Percentiles rank a stretch among this genome's conserved stretches.
These are phyloP conservation scores for Sciurus carolinensis DNA, from an alignment of 2,797 vertebrate species.

Conservation along the genomic window DNA sequence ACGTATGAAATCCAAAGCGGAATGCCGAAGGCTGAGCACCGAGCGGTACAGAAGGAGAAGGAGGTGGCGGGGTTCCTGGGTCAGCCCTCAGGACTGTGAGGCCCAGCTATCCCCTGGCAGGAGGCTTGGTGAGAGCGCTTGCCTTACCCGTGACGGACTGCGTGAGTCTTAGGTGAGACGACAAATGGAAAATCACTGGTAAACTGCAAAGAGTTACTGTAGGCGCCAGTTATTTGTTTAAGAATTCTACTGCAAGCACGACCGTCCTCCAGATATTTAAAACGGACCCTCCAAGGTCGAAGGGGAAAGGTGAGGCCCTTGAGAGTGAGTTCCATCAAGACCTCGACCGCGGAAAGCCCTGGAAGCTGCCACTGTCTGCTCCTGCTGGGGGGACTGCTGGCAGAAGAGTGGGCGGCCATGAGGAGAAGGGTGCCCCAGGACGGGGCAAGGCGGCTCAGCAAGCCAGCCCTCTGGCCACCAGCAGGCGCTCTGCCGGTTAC, in stretches of 20 bases:
- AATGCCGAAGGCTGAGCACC: background rate
- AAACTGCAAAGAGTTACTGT: background rate
- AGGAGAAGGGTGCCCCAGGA: background rate
- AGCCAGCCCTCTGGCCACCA: no score
- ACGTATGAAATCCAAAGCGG: background rate
- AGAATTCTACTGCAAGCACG: background rate
- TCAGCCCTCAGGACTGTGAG: background rate
- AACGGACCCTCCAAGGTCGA: constrained; percentile 8
- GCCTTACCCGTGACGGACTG: background rate
- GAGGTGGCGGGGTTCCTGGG: background rate
- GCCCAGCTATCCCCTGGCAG: background rate
- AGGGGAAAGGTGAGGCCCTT: background rate
- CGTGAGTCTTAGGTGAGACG: background rate
- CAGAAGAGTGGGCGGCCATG: background rate
- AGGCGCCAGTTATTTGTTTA: background rate
- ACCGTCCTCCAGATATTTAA: background rate
- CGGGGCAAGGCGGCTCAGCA: no score
- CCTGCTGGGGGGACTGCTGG: background rate
- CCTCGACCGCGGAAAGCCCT: background rate
- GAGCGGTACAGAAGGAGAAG: background rate
- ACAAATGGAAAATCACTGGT: constrained; percentile 14
- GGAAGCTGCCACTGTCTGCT: background rate
- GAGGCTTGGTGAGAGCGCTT: background rate
- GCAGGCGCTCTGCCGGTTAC: background rate
- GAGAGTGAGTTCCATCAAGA: background rate